Percentiles rank a stretch among this genome's conserved stretches.
Evolutionary conservation across 2,113 vertebrate species (phyloP).

Genomic region (Neogale vison): DNA sequence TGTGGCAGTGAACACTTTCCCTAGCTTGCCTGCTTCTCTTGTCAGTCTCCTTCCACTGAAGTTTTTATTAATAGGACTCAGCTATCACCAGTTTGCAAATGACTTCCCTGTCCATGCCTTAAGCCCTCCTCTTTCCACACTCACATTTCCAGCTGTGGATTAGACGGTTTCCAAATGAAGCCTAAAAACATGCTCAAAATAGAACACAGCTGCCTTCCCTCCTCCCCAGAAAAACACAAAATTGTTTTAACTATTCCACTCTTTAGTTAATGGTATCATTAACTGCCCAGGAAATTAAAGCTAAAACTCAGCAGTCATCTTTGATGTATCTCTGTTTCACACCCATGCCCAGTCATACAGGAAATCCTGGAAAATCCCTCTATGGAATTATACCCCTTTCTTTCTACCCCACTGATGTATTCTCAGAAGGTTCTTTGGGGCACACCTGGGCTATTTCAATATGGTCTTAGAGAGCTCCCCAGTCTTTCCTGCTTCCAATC

Average conservation of each 20-base stretch:
- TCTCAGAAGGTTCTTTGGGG: not conserved
- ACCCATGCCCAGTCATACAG: not conserved
- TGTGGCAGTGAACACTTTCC: not conserved
- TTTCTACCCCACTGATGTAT: not conserved
- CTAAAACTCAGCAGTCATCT: not conserved
- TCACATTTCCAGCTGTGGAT: not conserved
- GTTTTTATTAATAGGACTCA: not conserved
- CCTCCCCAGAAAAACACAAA: not conserved
- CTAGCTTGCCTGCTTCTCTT: not conserved
- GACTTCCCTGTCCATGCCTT: not conserved
- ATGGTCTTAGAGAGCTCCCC: not conserved
- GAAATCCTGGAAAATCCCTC: not conserved
- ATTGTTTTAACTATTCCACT: not conserved
- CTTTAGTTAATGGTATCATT: not conserved
- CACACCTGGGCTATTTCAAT: not conserved
- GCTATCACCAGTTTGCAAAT: not conserved
- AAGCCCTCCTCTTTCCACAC: not conserved
- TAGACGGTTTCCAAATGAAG: not conserved
- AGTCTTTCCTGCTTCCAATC: not conserved
- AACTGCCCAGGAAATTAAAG: not conserved
- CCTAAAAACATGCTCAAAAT: not conserved
- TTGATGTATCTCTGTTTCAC: not conserved
- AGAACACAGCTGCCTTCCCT: not conserved
- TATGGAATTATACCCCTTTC: accelerated
- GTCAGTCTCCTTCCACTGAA: not conserved